Conservation (phyloP, 1,140 invertebrate species). For the Drosophila suzukii region DNA sequence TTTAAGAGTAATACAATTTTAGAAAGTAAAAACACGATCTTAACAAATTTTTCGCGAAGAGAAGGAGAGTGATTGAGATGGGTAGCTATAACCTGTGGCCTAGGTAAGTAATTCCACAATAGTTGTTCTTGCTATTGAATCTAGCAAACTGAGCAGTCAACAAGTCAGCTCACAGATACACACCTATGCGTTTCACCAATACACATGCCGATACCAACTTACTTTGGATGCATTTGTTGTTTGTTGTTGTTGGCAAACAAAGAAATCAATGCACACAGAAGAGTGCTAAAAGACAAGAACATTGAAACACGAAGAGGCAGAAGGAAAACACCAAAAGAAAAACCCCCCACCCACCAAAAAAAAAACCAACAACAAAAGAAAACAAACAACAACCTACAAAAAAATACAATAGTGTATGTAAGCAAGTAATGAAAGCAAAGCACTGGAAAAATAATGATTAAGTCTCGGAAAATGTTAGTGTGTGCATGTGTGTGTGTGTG, state of each 20-base stretch:
- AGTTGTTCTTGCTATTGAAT: slow-evolving; percentile 47
- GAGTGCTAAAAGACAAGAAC: slow-evolving; percentile 63
- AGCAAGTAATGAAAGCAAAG: slow-evolving; percentile 76
- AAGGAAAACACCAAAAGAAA: slow-evolving; percentile 24
- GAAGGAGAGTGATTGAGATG: neutral
- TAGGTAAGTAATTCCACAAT: slow-evolving; percentile 47
- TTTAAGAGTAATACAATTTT: too few relatives aligned
- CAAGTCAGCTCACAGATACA: slow-evolving; percentile 62
- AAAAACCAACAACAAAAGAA: slow-evolving; percentile 6
- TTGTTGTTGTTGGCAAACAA: slow-evolving; percentile 58
- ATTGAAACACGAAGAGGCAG: slow-evolving; percentile 41
- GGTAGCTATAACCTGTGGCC: slow-evolving; percentile 6
- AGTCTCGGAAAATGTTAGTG: slow-evolving; percentile 44
- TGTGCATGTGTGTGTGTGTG: neutral
- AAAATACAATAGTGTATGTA: slow-evolving; percentile 28
- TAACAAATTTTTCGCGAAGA: neutral
- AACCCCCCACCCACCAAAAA: neutral
- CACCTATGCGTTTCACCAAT: slow-evolving; percentile 11
- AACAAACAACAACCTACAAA: slow-evolving; percentile 16
- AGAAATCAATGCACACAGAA: slow-evolving; percentile 68
- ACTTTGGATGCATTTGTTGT: slow-evolving; percentile 41
- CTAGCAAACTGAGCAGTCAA: slow-evolving; percentile 61
- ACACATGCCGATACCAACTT: slow-evolving; percentile 14
- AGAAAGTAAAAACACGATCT: neutral
- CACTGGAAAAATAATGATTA: slow-evolving; percentile 79